Percentiles rank a stretch among this genome's conserved stretches.
These are phyloP conservation scores for Stigmatopora argus DNA, from an alignment of 2,113 vertebrate species.

Conservation along the genomic window DNA sequence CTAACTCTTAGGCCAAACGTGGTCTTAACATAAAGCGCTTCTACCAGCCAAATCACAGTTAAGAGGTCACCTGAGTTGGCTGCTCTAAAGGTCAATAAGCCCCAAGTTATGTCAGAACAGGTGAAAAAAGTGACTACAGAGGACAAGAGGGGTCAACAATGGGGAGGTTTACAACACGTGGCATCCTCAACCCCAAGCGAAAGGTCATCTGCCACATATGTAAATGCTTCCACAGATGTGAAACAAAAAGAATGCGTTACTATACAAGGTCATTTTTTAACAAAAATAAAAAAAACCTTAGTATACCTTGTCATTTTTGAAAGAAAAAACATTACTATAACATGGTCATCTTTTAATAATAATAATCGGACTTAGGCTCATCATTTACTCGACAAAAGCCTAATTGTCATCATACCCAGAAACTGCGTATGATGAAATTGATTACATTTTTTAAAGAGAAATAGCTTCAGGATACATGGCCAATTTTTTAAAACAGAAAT, in stretches of 20 bases:
- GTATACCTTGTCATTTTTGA: no score
- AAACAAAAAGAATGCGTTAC: not conserved
- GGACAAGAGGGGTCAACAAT: not conserved
- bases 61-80: slow-evolving; percentile 21
- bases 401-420: no score
- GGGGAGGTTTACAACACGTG: not conserved
- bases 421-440: no score
- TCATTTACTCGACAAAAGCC: no score
- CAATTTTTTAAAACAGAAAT: no score
- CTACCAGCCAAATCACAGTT: slow-evolving; percentile 44
- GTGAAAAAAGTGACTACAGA: slow-evolving; percentile 1
- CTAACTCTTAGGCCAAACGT: not conserved
- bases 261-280: no score
- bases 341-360: no score
- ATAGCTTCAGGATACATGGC: no score
- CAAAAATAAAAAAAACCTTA: no score
- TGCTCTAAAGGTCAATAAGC: slow-evolving; percentile 53
- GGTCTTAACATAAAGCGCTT: slow-evolving; percentile 56
- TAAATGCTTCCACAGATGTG: slow-evolving; percentile 6
- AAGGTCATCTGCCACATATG: slow-evolving; percentile 53
- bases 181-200: slow-evolving; percentile 14
- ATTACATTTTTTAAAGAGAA: no score
- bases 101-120: not conserved
- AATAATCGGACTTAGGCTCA: no score
- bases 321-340: no score